These are phyloP conservation scores for Drosophila erecta DNA, from an alignment of 1,140 invertebrate genomes.

Conservation along the genomic window DNA sequence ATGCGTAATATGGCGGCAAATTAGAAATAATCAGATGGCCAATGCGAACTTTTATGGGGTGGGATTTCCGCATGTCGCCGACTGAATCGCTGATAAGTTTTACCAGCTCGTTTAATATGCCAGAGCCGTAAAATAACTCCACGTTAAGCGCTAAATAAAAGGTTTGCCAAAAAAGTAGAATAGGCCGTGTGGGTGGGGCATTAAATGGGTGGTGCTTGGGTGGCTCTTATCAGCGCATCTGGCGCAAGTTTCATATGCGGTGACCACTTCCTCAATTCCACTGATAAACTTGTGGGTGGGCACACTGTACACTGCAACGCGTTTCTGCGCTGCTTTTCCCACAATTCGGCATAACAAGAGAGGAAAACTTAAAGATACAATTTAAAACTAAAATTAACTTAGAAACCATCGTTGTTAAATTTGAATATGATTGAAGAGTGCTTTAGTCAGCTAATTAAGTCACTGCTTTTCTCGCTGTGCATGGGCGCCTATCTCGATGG, in stretches of 20 bases:
- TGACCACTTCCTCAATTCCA: slow-evolving; percentile 72
- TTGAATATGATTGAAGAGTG: too few relatives aligned
- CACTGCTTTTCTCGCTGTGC: slow-evolving; percentile 19
- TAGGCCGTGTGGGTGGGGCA: slow-evolving; percentile 3
- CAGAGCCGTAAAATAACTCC: slow-evolving; percentile 49
- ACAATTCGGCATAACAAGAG: slow-evolving; percentile 5
- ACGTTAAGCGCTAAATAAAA: slow-evolving; percentile 40
- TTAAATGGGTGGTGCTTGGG: slow-evolving; percentile 3
- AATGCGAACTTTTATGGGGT: neutral
- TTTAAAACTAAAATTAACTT: neutral
- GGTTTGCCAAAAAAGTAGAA: slow-evolving; percentile 46
- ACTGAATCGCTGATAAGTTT: slow-evolving; percentile 53
- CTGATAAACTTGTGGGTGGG: slow-evolving; percentile 76
- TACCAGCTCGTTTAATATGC: slow-evolving; percentile 41
- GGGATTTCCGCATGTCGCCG: slow-evolving; percentile 41
- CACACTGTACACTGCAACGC: slow-evolving; percentile 16
- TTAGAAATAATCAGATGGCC: slow-evolving; percentile 7
- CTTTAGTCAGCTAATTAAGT: too few relatives aligned
- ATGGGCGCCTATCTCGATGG: slow-evolving; percentile 56
- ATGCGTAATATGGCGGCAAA: slow-evolving; percentile 40
- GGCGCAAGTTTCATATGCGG: slow-evolving; percentile 51
- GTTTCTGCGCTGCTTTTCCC: neutral
- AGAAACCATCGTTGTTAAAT: too few relatives aligned
- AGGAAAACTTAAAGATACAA: slow-evolving; percentile 37
- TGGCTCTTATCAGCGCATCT: slow-evolving; percentile 62